These are phyloP conservation scores for Brachionus manjavacas DNA, from an alignment of 1,140 invertebrate genomes.

Conservation along the genomic window DNA sequence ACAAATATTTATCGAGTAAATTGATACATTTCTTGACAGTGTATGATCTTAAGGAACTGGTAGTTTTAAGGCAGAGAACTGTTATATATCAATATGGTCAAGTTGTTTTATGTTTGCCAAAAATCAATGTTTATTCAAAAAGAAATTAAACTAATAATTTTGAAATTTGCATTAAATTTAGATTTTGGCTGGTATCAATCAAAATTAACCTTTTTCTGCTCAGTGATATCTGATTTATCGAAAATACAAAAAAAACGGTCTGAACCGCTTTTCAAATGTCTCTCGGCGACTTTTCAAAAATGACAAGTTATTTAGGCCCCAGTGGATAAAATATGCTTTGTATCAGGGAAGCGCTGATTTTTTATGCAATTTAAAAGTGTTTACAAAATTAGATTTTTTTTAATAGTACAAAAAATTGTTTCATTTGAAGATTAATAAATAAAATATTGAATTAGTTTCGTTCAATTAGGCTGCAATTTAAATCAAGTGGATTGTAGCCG, in stretches of 20 bases:
- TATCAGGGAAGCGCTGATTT: background rate
- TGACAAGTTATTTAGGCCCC: background rate
- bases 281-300: background rate
- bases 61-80: background rate
- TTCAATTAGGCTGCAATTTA: background rate
- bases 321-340: background rate
- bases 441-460: background rate
- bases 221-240: background rate
- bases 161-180: constrained; percentile 17
- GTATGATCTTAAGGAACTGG: background rate
- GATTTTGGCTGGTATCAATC: constrained; percentile 3
- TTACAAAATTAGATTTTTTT: background rate
- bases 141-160: constrained; percentile 16
- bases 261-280: background rate
- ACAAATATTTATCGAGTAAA: background rate
- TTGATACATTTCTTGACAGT: background rate
- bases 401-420: background rate
- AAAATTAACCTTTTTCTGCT: constrained; percentile 9
- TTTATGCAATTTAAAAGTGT: background rate
- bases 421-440: background rate
- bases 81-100: background rate
- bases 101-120: background rate
- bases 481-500: background rate
- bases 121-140: background rate
- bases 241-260: background rate